These are phyloP conservation scores for Chelidonichthys spinosus DNA, from an alignment of 2,797 vertebrate species.

Conservation along the genomic window DNA sequence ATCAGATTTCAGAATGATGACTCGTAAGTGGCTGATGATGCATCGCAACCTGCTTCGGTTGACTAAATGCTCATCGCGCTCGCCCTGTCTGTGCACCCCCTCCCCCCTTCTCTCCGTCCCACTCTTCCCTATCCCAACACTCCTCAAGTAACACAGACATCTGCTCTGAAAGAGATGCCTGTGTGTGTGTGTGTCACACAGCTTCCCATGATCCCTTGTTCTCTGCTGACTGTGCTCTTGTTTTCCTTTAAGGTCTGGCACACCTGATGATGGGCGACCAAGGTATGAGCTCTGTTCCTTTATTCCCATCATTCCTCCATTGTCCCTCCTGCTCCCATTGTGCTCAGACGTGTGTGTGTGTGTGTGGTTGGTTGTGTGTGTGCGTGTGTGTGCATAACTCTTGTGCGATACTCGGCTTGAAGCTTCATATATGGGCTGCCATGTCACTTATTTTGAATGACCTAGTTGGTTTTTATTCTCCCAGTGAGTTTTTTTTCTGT, in stretches of 20 bases:
- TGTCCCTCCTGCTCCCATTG: slow-evolving; percentile 60
- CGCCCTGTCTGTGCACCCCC: slow-evolving; percentile 75
- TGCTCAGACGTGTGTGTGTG: slow-evolving; percentile 51
- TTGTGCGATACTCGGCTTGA: slow-evolving; percentile 57
- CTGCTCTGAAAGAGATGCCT: slow-evolving; percentile 89
- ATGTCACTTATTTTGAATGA: slow-evolving; percentile 78
- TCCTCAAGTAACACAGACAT: slow-evolving; percentile 85
- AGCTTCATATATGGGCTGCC: slow-evolving; percentile 69
- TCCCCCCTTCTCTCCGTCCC: slow-evolving; percentile 66
- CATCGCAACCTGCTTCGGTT: slow-evolving; percentile 88
- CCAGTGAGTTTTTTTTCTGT: slow-evolving; percentile 24
- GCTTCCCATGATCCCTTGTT: slow-evolving; percentile 95
- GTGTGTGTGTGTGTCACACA: slow-evolving; percentile 88
- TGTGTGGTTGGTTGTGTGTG: not conserved
- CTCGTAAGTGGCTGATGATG: slow-evolving; percentile 86
- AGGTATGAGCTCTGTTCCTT: slow-evolving; percentile 98
- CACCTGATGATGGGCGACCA: slow-evolving; percentile 99
- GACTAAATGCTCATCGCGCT: slow-evolving; percentile 88
- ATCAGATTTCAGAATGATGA: slow-evolving; percentile 68
- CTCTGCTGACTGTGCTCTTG: slow-evolving; percentile 99
- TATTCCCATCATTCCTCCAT: slow-evolving; percentile 83
- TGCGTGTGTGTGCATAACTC: slow-evolving; percentile 22
- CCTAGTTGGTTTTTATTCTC: slow-evolving; percentile 56
- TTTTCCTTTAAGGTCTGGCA: slow-evolving; percentile 99
- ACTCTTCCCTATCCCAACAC: slow-evolving; percentile 60